phyloP scores from a whole-genome alignment of 2,888 invertebrate species.

The Heterodera filipjevi region DNA sequence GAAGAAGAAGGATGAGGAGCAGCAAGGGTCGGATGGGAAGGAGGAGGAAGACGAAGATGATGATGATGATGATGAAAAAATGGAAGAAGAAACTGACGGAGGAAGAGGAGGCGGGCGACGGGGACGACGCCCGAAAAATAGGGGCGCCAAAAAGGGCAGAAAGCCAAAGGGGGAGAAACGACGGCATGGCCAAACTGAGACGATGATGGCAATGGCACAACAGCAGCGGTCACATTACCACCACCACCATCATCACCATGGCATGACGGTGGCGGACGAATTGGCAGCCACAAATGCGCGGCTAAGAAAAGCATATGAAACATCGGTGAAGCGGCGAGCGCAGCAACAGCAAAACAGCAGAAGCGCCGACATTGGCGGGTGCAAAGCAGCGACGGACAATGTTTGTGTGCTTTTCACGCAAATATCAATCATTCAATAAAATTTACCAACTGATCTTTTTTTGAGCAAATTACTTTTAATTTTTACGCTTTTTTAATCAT shows the following conservation, averaged over 20 bases:
- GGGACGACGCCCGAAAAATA: neutral
- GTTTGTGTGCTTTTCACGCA: too few species aligned
- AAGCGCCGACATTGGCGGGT: neutral
- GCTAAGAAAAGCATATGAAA: neutral
- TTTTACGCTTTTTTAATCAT: too few species aligned
- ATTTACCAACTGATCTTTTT: too few species aligned
- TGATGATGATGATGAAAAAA: too few species aligned
- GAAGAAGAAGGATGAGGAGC: neutral
- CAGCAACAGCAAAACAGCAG: neutral
- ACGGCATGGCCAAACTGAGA: neutral
- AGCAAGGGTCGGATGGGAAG: neutral
- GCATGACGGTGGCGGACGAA: neutral
- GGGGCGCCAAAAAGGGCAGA: conserved; percentile 10
- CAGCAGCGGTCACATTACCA: too few species aligned
- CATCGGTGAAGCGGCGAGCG: neutral
- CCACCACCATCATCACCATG: too few species aligned
- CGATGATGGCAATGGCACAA: too few species aligned
- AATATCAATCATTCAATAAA: too few species aligned
- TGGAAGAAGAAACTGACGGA: neutral
- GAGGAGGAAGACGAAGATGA: too few species aligned
- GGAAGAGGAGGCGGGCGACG: neutral
- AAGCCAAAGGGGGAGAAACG: conserved; percentile 2
- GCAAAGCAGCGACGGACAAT: too few species aligned
- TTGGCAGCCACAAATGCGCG: neutral
- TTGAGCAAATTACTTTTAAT: too few species aligned